Evolutionary conservation across 2,888 invertebrate genomes (phyloP).

Genomic region (Leucoma salicis): DNA sequence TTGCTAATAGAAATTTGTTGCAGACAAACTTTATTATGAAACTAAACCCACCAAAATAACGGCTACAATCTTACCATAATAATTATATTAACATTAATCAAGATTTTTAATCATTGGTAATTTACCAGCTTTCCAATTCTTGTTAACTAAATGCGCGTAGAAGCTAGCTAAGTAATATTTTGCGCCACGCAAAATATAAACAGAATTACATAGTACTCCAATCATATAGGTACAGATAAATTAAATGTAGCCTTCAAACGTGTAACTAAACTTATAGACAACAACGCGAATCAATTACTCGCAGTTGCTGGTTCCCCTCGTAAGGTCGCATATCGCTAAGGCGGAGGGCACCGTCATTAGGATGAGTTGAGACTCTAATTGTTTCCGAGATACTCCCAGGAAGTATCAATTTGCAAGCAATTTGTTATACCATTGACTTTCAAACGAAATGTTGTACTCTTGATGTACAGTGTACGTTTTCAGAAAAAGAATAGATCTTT

Average conservation of each 20-base stretch:
- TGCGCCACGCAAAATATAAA: too few relatives aligned
- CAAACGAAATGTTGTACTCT: conserved; percentile 16
- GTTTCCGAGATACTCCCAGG: conserved; percentile 48
- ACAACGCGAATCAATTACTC: conserved; percentile 25
- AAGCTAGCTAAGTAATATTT: too few relatives aligned
- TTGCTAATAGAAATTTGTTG: too few relatives aligned
- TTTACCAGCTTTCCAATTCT: too few relatives aligned
- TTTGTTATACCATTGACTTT: conserved; percentile 40
- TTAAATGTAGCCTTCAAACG: neutral
- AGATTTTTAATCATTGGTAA: too few relatives aligned
- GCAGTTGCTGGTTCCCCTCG: conserved; percentile 7
- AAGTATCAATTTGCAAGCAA: conserved; percentile 70
- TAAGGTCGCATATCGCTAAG: conserved; percentile 33
- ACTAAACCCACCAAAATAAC: too few relatives aligned
- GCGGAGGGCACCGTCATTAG: conserved; percentile 47
- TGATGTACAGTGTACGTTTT: neutral
- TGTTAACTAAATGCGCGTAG: too few relatives aligned
- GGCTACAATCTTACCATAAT: too few relatives aligned
- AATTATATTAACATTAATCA: too few relatives aligned
- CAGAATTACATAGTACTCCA: too few relatives aligned
- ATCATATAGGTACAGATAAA: neutral
- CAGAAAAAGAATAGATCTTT: neutral
- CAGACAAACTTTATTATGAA: too few relatives aligned
- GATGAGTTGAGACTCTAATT: conserved; percentile 54
- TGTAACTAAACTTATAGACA: conserved; percentile 8